phyloP scores from a whole-genome alignment of 23 tunicate species.

The Oikopleura dioica region DNA sequence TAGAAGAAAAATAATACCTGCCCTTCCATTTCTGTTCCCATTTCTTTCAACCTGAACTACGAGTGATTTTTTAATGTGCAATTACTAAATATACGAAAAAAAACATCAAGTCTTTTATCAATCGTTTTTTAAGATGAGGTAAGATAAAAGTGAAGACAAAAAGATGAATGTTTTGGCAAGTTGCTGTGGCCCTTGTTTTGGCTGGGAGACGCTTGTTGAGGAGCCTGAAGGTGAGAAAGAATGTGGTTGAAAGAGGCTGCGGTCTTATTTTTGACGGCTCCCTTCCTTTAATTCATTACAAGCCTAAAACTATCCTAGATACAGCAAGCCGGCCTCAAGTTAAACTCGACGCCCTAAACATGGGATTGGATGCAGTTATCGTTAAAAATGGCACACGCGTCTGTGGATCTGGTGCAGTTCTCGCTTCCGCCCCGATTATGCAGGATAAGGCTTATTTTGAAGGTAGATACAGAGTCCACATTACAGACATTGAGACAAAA shows the following conservation, averaged over 20 bases:
- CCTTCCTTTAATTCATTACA: too few species aligned
- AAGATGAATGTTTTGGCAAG: slow-evolving; percentile 4
- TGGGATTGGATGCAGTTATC: slow-evolving; percentile 42
- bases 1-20: too few species aligned
- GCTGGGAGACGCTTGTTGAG: slow-evolving; percentile 1
- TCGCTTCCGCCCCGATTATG: slow-evolving; percentile 40
- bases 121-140: too few species aligned
- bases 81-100: too few species aligned
- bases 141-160: too few species aligned
- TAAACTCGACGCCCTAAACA: slow-evolving; percentile 1
- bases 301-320: too few species aligned
- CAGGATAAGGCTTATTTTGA: slow-evolving; percentile 97
- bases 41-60: too few species aligned
- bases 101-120: too few species aligned
- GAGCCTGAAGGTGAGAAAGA: background rate
- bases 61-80: too few species aligned
- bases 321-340: slow-evolving; percentile 1
- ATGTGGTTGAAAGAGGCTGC: too few species aligned
- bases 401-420: slow-evolving; percentile 70
- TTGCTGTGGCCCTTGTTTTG: slow-evolving; percentile 1
- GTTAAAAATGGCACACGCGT: slow-evolving; percentile 71
- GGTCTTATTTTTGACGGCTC: too few species aligned
- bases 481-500: background rate
- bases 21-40: too few species aligned
- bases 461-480: slow-evolving; percentile 16